Percentiles rank a stretch among this genome's conserved stretches.
phyloP scores from a whole-genome alignment of 2,797 vertebrate genomes.

The Aphelocoma californica region DNA sequence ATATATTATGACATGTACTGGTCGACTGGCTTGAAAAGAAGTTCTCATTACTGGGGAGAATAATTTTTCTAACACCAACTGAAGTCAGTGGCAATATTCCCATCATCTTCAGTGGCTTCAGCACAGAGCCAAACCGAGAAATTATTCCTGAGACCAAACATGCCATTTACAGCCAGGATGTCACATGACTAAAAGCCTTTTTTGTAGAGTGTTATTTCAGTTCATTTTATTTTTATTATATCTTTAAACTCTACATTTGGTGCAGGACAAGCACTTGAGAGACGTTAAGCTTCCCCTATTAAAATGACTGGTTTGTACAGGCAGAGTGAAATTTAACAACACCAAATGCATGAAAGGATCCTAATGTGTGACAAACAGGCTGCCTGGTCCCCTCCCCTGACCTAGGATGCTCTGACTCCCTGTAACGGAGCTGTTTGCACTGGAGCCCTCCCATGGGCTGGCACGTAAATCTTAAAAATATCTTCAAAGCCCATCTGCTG shows the following conservation, averaged over 20 bases:
- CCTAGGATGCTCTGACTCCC: constrained; percentile 6
- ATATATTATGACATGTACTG: not conserved
- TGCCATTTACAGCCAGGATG: not conserved
- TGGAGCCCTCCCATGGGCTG: constrained; percentile 67
- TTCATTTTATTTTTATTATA: not conserved
- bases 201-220: not conserved
- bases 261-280: constrained; percentile 28
- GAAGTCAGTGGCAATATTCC: constrained; percentile 6
- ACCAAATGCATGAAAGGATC: constrained; percentile 54
- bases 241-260: not conserved
- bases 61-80: not conserved
- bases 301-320: constrained; percentile 48
- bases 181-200: not conserved
- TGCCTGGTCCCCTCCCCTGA: constrained; percentile 47
- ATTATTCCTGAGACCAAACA: not conserved
- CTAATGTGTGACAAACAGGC: constrained; percentile 54
- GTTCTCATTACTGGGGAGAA: not conserved
- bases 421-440: constrained; percentile 54
- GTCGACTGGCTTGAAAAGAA: not conserved
- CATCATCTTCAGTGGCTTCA: not conserved
- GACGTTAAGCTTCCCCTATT: constrained; percentile 8
- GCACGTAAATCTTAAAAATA: constrained; percentile 70
- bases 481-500: constrained; percentile 69
- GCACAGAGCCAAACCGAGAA: constrained; percentile 7
- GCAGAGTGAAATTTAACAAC: constrained; percentile 52